phyloP scores from a whole-genome alignment of 2,797 vertebrate species.

The Molossus molossus region DNA sequence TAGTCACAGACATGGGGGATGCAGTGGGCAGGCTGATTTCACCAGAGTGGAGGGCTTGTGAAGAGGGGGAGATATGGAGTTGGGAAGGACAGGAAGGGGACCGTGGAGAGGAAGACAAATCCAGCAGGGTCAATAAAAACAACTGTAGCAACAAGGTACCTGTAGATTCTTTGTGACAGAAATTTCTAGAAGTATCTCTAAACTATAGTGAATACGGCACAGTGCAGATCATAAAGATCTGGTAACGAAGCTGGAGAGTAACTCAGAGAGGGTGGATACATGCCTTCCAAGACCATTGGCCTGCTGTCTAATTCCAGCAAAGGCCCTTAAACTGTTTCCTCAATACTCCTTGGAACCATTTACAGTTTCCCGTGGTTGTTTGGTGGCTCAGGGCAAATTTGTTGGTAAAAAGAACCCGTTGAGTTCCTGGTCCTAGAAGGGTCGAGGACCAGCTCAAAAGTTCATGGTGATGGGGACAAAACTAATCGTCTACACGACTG shows the following conservation, averaged over 20 bases:
- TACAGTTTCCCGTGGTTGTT: not conserved
- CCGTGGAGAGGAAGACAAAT: not conserved
- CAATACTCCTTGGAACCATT: fast-evolving
- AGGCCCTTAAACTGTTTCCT: not conserved
- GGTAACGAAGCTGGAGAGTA: not conserved
- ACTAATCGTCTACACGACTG: not conserved
- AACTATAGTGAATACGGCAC: not conserved
- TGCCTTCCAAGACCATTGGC: not conserved
- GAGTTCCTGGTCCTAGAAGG: not conserved
- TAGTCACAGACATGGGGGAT: not conserved
- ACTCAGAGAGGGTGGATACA: not conserved
- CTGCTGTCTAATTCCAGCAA: not conserved
- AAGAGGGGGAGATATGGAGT: not conserved
- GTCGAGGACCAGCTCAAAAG: not conserved
- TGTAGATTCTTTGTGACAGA: not conserved
- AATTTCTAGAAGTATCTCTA: not conserved
- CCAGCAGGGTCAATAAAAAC: not conserved
- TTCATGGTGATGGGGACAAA: fast-evolving
- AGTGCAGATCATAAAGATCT: not conserved
- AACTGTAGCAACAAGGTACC: not conserved
- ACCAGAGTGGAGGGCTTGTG: not conserved
- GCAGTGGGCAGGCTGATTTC: not conserved
- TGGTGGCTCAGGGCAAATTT: not conserved
- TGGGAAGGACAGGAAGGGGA: not conserved
- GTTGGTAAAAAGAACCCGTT: not conserved